Percentiles rank a stretch among this genome's conserved stretches.
Conservation (phyloP, 1,140 invertebrate species). For the Drosophila setifemur region DNA sequence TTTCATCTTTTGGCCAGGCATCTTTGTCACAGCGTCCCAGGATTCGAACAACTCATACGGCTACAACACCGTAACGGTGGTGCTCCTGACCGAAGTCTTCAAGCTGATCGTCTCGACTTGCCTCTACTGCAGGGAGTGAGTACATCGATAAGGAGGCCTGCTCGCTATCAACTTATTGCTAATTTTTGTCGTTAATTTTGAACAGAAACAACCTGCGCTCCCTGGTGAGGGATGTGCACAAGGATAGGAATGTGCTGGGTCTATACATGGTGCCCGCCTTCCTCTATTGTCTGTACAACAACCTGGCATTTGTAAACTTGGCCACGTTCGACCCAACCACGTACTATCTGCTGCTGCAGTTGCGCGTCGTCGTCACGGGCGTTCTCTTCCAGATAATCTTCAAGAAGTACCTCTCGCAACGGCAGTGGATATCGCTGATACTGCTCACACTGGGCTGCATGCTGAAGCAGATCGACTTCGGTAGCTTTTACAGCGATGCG, state of each 20-base stretch:
- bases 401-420: conserved; percentile 90
- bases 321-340: conserved; percentile 96
- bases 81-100: conserved; percentile 93
- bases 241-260: conserved; percentile 87
- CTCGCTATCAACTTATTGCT: conserved; percentile 65
- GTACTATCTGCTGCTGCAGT: conserved; percentile 96
- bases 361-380: conserved; percentile 95
- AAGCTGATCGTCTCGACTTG: conserved; percentile 90
- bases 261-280: conserved; percentile 95
- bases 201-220: conserved; percentile 82
- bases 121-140: conserved; percentile 89
- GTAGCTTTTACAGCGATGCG: conserved; percentile 73
- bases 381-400: conserved; percentile 95
- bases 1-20: conserved; percentile 86
- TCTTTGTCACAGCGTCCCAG: conserved; percentile 95
- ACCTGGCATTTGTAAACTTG: conserved; percentile 95
- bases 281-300: conserved; percentile 97
- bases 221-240: conserved; percentile 84
- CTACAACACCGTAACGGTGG: conserved; percentile 94
- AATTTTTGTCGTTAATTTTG: no score
- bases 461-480: conserved; percentile 92
- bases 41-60: conserved; percentile 90
- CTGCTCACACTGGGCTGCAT: conserved; percentile 95
- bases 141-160: background rate
- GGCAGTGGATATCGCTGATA: conserved; percentile 95